Conservation (phyloP, 2,888 invertebrate genomes). For the Brenthis daphne region DNA sequence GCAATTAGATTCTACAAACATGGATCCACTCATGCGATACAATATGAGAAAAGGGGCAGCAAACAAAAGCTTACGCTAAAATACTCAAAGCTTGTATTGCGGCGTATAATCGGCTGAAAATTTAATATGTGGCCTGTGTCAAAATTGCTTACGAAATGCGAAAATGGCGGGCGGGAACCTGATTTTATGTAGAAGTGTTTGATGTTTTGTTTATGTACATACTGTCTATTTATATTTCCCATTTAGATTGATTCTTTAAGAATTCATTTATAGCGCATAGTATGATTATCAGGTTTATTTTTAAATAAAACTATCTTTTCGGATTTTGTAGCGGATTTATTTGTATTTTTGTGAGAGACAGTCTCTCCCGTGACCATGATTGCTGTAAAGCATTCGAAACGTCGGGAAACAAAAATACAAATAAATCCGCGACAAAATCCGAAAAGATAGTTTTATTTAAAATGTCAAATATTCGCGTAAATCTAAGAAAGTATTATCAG, state of each 20-base stretch:
- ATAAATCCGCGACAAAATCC: no score
- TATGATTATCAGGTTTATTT: no score
- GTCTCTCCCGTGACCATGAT: no score
- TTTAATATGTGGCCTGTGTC: constrained; percentile 40
- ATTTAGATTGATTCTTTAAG: constrained; percentile 1
- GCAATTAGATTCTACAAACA: constrained; percentile 79
- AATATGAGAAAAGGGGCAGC: constrained; percentile 73
- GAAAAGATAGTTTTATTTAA: no score
- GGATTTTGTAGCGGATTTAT: no score
- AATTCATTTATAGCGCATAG: not conserved
- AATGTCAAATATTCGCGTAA: no score
- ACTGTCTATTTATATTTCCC: not conserved
- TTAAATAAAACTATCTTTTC: no score
- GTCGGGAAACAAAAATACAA: no score
- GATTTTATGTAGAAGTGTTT: constrained; percentile 20
- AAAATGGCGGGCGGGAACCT: constrained; percentile 11
- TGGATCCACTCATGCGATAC: constrained; percentile 70
- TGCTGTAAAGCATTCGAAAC: no score
- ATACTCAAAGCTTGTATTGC: constrained; percentile 41
- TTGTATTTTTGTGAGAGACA: no score
- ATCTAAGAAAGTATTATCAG: no score
- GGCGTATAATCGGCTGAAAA: constrained; percentile 41
- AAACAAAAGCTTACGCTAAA: constrained; percentile 62
- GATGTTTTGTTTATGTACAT: constrained; percentile 4
- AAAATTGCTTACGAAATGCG: constrained; percentile 33